A percentile compares a stretch with the other conserved stretches of the same genome.
phyloP scores from a whole-genome alignment of 2,888 invertebrate genomes.

The Erebia epiphron region DNA sequence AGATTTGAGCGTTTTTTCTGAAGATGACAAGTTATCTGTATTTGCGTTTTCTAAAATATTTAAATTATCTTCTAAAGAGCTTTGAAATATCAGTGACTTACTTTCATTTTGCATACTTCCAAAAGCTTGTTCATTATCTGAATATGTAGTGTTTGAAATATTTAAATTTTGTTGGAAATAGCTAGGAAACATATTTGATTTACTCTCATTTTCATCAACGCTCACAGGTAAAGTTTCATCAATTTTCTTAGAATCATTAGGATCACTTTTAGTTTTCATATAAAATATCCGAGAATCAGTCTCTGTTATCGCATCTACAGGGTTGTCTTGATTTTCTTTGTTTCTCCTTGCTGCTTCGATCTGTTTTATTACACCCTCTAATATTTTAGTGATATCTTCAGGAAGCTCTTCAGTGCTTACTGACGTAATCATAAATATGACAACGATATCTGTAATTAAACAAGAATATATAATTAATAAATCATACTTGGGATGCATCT shows the following conservation, averaged over 20 bases:
- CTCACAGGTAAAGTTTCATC: not conserved
- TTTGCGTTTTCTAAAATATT: not conserved
- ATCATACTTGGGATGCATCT: too few relatives aligned
- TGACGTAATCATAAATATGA: conserved; percentile 7
- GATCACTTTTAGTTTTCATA: not conserved
- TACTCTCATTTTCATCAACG: not conserved
- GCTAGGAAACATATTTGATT: not conserved
- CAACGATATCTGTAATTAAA: conserved; percentile 25
- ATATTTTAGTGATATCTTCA: conserved; percentile 18
- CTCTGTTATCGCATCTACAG: too few relatives aligned
- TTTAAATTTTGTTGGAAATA: not conserved
- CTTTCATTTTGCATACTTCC: not conserved
- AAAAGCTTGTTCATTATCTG: conserved; percentile 9
- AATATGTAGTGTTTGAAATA: not conserved
- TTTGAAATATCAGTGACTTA: not conserved
- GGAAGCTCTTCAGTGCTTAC: conserved; percentile 1
- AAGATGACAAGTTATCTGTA: conserved; percentile 6
- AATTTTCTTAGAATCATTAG: not conserved
- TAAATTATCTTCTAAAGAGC: not conserved
- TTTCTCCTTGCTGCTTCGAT: conserved; percentile 19
- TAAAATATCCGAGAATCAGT: not conserved
- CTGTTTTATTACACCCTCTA: conserved; percentile 24
- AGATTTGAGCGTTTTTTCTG: not conserved
- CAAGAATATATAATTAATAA: not conserved
- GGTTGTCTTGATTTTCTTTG: not conserved